Percentiles rank a stretch among this genome's conserved stretches.
phyloP scores from a whole-genome alignment of 2,113 vertebrate genomes.

The Dendropsophus ebraccatus region DNA sequence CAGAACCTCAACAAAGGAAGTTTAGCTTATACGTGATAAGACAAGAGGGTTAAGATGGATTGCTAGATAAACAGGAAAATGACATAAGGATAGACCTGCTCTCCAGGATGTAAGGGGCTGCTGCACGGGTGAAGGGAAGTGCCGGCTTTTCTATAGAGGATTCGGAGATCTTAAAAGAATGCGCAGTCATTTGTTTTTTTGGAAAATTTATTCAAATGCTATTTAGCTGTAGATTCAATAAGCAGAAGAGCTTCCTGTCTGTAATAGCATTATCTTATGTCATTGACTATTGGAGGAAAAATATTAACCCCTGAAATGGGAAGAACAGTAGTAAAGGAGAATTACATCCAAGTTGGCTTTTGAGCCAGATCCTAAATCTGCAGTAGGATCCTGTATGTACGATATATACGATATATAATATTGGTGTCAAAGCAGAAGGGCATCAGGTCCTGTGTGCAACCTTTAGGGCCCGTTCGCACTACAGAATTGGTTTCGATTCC shows the following conservation, averaged over 20 bases:
- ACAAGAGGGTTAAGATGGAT: background rate
- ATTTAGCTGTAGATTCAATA: background rate
- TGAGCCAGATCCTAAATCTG: no score
- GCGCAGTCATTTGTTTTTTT: background rate
- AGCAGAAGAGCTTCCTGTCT: background rate
- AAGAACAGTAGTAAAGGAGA: background rate
- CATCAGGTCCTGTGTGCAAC: no score
- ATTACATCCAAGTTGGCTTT: no score
- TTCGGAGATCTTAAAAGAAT: background rate
- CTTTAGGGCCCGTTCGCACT: no score
- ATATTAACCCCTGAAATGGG: background rate
- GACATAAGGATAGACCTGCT: background rate
- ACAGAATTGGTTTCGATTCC: no score
- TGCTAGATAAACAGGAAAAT: slow-evolving; percentile 25
- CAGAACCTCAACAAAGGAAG: slow-evolving; percentile 8
- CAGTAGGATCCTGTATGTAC: no score
- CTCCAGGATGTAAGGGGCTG: slow-evolving; percentile 14
- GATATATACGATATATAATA: no score
- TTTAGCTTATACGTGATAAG: background rate
- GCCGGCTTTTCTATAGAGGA: background rate
- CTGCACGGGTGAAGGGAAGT: background rate
- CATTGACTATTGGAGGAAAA: background rate
- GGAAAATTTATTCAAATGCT: background rate
- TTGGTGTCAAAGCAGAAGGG: no score
- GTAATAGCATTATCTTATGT: background rate